phyloP scores from a whole-genome alignment of 2,113 vertebrate species.

The Polyodon spathula region DNA sequence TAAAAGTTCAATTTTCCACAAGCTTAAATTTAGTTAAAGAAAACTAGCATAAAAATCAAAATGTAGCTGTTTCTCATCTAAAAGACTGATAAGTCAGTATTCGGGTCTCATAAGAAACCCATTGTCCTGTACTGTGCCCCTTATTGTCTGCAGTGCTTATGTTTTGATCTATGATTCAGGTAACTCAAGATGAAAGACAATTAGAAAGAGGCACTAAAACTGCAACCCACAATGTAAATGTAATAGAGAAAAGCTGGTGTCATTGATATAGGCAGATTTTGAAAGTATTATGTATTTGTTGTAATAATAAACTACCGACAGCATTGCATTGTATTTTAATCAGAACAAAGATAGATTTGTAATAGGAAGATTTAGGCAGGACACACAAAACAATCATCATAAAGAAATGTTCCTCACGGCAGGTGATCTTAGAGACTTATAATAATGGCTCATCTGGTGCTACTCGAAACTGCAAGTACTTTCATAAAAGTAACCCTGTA shows the following conservation, averaged over 20 bases:
- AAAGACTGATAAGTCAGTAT: too few relatives aligned
- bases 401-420: conserved; percentile 25
- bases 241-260: conserved; percentile 24
- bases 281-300: conserved; percentile 24
- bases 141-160: conserved; percentile 42
- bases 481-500: too few relatives aligned
- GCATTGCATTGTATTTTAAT: conserved; percentile 23
- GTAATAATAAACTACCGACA: conserved; percentile 46
- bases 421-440: not conserved
- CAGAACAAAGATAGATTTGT: conserved; percentile 18
- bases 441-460: not conserved
- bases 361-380: conserved; percentile 21
- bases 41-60: too few relatives aligned
- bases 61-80: too few relatives aligned
- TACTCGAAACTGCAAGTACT: not conserved
- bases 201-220: conserved; percentile 29
- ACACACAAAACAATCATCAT: conserved; percentile 27
- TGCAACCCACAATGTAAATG: conserved; percentile 33
- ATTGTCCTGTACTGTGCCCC: too few relatives aligned
- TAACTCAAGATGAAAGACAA: conserved; percentile 41
- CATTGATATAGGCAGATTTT: conserved; percentile 30
- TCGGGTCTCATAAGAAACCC: too few relatives aligned
- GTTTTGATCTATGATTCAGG: too few relatives aligned
- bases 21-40: too few relatives aligned
- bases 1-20: too few relatives aligned